phyloP scores from a whole-genome alignment of 2,888 invertebrate genomes.

The Drosophila prolongata region DNA sequence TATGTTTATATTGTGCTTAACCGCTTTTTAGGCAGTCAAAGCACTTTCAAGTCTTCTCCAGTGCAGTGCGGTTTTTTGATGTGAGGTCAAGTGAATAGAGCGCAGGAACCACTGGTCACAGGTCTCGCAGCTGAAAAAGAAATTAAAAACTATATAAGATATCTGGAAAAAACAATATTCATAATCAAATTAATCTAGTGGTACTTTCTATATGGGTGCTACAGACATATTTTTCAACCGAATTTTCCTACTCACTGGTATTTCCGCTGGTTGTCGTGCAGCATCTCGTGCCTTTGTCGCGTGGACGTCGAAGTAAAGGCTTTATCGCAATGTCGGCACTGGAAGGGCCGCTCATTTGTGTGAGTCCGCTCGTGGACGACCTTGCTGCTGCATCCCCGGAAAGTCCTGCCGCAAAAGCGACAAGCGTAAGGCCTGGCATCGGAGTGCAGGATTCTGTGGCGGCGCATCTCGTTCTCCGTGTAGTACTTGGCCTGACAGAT shows the following conservation, averaged over 20 bases:
- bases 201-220: no score
- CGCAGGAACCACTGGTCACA: conserved; percentile 64
- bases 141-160: no score
- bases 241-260: conserved; percentile 48
- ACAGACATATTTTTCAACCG: no score
- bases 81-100: conserved; percentile 52
- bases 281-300: conserved; percentile 50
- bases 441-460: conserved; percentile 57
- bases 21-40: neutral
- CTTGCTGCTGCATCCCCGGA: conserved; percentile 62
- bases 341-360: conserved; percentile 66
- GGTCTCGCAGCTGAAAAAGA: conserved; percentile 51
- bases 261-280: conserved; percentile 54
- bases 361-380: conserved; percentile 63
- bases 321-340: conserved; percentile 55
- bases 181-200: no score
- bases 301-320: conserved; percentile 59
- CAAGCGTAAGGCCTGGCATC: conserved; percentile 58
- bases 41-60: conserved; percentile 21
- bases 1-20: neutral
- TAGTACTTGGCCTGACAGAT: conserved; percentile 56
- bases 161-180: no score
- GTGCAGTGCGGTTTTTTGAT: conserved; percentile 54
- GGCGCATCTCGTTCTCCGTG: conserved; percentile 60
- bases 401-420: conserved; percentile 60